phyloP scores from a whole-genome alignment of 2,113 vertebrate species.

The Mohoua ochrocephala region DNA sequence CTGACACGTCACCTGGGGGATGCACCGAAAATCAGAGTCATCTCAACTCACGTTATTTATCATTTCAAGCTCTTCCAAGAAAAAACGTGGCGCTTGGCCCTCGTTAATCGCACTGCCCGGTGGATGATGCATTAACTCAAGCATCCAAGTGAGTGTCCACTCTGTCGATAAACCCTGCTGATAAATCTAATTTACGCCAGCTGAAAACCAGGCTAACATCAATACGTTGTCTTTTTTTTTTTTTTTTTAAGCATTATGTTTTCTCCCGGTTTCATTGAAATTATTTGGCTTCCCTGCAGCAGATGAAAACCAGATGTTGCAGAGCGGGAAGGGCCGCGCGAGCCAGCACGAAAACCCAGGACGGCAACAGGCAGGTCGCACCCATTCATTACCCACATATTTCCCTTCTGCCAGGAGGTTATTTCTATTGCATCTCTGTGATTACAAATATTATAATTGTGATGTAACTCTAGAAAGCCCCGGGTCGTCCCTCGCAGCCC shows the following conservation, averaged over 20 bases:
- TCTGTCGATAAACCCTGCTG: background rate
- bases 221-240: background rate
- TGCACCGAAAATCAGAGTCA: background rate
- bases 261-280: conserved; percentile 12
- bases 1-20: background rate
- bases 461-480: conserved; percentile 1
- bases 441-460: conserved; percentile 25
- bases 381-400: conserved; percentile 45
- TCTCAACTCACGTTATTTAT: background rate
- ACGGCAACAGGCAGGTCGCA: background rate
- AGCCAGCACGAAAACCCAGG: conserved; percentile 11
- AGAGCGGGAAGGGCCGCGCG: background rate
- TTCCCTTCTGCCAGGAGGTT: conserved; percentile 5
- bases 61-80: background rate
- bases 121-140: background rate
- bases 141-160: background rate
- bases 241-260: background rate
- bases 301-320: conserved; percentile 55
- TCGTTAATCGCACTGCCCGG: fast-evolving
- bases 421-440: conserved; percentile 24
- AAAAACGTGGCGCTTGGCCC: fast-evolving
- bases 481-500: background rate
- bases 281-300: conserved; percentile 7
- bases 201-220: background rate
- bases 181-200: background rate